Conservation (phyloP, 2,113 vertebrate species). For the Laticauda laticaudata region DNA sequence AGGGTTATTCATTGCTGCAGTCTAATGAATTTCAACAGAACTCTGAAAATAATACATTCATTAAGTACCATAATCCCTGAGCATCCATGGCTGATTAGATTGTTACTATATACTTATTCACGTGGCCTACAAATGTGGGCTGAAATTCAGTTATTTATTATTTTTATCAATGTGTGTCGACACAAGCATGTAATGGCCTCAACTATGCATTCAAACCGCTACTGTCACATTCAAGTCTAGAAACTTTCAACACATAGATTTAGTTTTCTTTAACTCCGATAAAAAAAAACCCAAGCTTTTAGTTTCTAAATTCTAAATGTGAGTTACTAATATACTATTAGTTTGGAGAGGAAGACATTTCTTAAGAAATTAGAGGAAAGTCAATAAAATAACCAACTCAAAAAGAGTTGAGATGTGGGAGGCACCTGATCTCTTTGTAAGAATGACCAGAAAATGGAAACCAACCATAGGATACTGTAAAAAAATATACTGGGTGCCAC, state of each 20-base stretch:
- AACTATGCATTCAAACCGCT: not conserved
- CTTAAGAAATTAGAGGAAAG: not conserved
- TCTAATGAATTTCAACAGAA: not conserved
- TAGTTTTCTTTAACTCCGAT: not conserved
- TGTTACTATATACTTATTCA: not conserved
- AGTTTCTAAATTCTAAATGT: not conserved
- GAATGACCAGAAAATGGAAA: not conserved
- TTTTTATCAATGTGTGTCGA: not conserved
- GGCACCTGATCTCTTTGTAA: not conserved
- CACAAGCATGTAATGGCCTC: not conserved
- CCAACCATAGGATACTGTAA: not conserved
- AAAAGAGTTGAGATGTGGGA: conserved; percentile 18
- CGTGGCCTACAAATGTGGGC: not conserved
- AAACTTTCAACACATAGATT: not conserved
- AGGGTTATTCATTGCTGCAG: not conserved
- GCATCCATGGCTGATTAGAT: not conserved
- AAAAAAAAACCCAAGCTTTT: not conserved
- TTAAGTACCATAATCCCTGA: not conserved
- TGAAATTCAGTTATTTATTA: not conserved
- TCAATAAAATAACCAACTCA: not conserved
- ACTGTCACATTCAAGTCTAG: not conserved
- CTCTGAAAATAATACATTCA: not conserved
- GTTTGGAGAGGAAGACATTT: not conserved
- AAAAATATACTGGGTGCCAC: rapidly evolving
- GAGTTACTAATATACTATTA: not conserved